Conservation (phyloP, 2,888 invertebrate species). For the Eristalinus sepulchralis region DNA sequence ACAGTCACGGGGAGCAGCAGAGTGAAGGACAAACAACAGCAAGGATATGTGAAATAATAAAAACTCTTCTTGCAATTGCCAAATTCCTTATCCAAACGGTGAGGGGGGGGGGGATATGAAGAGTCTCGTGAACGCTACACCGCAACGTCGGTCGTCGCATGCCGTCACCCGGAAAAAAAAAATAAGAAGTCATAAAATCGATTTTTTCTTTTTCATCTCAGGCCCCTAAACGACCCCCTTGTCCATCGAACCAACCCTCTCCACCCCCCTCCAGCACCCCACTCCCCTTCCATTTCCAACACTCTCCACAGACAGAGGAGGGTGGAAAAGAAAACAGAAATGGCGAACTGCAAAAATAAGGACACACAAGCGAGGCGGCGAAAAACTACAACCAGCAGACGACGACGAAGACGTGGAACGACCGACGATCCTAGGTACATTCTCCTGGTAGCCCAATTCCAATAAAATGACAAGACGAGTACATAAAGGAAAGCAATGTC, state of each 20-base stretch:
- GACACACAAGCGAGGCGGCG: neutral
- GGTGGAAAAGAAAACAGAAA: constrained; percentile 23
- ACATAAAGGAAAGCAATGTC: constrained; percentile 53
- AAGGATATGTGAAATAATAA: constrained; percentile 38
- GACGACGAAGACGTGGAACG: too few species aligned
- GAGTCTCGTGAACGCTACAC: neutral
- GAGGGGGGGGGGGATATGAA: too few species aligned
- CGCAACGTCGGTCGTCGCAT: neutral
- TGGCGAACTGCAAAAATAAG: constrained; percentile 45
- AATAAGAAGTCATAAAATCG: constrained; percentile 61
- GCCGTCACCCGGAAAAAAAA: neutral
- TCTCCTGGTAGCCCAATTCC: constrained; percentile 68
- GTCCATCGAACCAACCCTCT: too few species aligned
- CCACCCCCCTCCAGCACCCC: too few species aligned
- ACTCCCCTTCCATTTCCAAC: too few species aligned
- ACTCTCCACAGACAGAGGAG: neutral
- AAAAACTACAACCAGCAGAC: constrained; percentile 39
- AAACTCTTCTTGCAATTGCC: constrained; percentile 52
- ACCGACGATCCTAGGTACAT: constrained; percentile 18
- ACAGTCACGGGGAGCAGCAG: too few species aligned
- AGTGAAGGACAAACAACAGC: neutral
- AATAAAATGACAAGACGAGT: constrained; percentile 62
- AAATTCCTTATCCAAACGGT: constrained; percentile 45
- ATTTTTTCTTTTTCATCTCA: constrained; percentile 56
- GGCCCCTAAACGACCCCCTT: neutral